Percentiles rank a stretch among this genome's conserved stretches.
These are phyloP conservation scores for Phocides pigmalion DNA, from an alignment of 1,140 invertebrate genomes.

Conservation along the genomic window DNA sequence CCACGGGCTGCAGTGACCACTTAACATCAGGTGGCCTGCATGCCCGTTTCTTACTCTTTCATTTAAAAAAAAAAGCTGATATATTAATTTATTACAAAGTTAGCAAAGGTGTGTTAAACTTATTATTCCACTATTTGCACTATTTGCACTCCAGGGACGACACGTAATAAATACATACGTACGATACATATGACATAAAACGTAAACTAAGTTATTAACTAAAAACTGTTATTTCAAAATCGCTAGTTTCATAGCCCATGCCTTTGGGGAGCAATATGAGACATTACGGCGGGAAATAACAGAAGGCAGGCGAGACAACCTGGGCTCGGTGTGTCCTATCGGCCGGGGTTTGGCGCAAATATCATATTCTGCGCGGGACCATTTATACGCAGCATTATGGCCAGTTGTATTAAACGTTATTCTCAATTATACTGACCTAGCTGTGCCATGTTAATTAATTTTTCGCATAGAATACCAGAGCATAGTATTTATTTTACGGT, in stretches of 20 bases:
- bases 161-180: too few relatives aligned
- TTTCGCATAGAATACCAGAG: background rate
- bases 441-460: background rate
- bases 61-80: too few relatives aligned
- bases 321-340: background rate
- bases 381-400: background rate
- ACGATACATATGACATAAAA: too few relatives aligned
- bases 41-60: too few relatives aligned
- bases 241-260: conserved; percentile 8
- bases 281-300: conserved; percentile 28
- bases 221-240: too few relatives aligned
- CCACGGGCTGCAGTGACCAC: too few relatives aligned
- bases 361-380: background rate
- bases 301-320: conserved; percentile 20
- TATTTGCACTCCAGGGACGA: too few relatives aligned
- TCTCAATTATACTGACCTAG: background rate
- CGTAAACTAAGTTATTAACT: too few relatives aligned
- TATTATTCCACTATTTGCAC: too few relatives aligned
- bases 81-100: too few relatives aligned
- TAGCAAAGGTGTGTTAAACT: too few relatives aligned
- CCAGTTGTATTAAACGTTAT: background rate
- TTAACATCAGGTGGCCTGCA: too few relatives aligned
- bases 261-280: conserved; percentile 23
- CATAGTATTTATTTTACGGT: background rate
- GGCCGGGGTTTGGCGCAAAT: conserved; percentile 14